Evolutionary conservation across 1,140 invertebrate genomes (phyloP).

Genomic region (Cephus cinctus): DNA sequence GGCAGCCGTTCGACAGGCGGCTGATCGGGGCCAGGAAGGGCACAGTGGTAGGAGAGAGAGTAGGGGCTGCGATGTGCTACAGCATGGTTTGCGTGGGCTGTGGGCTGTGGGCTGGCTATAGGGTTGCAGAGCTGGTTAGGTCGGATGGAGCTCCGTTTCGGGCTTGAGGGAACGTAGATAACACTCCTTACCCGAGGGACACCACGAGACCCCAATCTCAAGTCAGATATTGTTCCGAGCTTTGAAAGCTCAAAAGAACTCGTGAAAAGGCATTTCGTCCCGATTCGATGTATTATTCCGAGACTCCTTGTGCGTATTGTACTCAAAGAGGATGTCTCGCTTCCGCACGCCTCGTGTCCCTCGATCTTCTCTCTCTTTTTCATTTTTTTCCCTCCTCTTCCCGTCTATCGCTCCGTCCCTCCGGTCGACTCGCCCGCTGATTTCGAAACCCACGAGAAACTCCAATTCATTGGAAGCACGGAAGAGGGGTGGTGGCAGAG

Average conservation of each 20-base stretch:
- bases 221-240: constrained; percentile 49
- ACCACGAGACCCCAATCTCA: constrained; percentile 43
- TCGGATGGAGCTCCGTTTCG: constrained; percentile 31
- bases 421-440: not conserved
- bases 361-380: constrained; percentile 14
- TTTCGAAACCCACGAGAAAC: not conserved
- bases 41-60: not conserved
- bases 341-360: constrained; percentile 37
- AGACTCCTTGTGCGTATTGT: constrained; percentile 39
- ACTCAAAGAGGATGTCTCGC: too few species aligned
- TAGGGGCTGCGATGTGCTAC: too few species aligned
- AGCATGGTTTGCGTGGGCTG: too few species aligned
- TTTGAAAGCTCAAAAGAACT: constrained; percentile 48
- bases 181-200: constrained; percentile 45
- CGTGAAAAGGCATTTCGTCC: constrained; percentile 40
- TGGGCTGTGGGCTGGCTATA: not conserved
- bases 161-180: constrained; percentile 44
- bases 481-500: not conserved
- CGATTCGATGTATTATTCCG: constrained; percentile 45
- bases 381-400: constrained; percentile 5
- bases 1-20: constrained; percentile 9
- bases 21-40: not conserved
- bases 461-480: not conserved
- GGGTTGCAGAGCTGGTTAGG: constrained; percentile 4
- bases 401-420: constrained; percentile 6